Evolutionary conservation across 2,797 vertebrate species (phyloP).

Genomic region (Miichthys miiuy): DNA sequence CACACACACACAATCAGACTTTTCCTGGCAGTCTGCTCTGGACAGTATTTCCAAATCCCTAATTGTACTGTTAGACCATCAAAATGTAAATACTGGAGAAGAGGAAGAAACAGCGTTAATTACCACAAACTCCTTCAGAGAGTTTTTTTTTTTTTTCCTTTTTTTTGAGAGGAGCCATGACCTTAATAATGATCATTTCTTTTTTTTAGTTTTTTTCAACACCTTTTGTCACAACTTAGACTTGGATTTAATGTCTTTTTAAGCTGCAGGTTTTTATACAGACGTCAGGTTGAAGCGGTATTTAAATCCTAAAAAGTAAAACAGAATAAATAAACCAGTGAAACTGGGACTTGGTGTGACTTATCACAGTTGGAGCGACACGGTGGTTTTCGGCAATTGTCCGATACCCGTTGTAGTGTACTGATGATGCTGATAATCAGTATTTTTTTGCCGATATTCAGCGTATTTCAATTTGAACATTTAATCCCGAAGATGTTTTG

Average conservation of each 20-base stretch:
- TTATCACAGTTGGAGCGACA: background rate
- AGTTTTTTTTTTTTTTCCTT: background rate
- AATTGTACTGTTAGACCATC: constrained; percentile 45
- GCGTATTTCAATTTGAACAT: background rate
- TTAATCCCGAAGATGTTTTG: background rate
- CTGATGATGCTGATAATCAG: background rate
- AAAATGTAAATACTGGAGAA: constrained; percentile 34
- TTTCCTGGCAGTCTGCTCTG: constrained; percentile 8
- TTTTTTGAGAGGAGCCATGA: background rate
- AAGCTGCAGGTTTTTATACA: background rate
- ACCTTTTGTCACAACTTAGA: background rate
- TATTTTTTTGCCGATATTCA: background rate
- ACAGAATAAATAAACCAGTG: background rate
- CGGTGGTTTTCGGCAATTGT: rapidly evolving
- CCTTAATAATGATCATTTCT: background rate
- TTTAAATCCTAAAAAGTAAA: background rate
- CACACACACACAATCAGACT: constrained; percentile 11
- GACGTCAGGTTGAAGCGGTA: background rate
- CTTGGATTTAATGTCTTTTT: background rate
- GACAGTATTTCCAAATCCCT: constrained; percentile 38
- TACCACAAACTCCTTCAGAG: constrained; percentile 16
- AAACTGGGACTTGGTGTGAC: background rate
- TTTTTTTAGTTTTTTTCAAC: background rate
- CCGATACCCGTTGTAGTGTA: background rate
- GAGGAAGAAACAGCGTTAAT: constrained; percentile 24